A percentile compares a stretch with the other conserved stretches of the same genome.
Evolutionary conservation across 1,140 invertebrate genomes (phyloP).

Genomic region (Ridgeia piscesae): DNA sequence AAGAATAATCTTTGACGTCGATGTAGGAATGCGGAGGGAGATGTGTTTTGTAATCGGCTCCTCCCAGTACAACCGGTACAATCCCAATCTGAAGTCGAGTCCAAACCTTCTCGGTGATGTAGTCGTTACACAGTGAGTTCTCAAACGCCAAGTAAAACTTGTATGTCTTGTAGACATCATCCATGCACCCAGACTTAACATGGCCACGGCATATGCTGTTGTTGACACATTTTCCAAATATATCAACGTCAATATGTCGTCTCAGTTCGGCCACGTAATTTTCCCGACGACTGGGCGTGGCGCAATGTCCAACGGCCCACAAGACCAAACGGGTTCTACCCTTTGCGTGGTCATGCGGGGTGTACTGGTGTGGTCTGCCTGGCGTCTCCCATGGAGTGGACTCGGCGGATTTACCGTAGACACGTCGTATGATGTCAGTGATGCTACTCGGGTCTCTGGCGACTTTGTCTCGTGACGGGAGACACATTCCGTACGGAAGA

Average conservation of each 20-base stretch:
- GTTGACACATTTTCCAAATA: slow-evolving; percentile 13
- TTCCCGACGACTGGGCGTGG: background rate
- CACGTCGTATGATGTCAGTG: background rate
- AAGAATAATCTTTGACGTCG: slow-evolving; percentile 46
- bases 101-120: slow-evolving; percentile 35
- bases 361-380: too few species aligned
- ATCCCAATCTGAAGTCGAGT: slow-evolving; percentile 67
- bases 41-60: slow-evolving; percentile 83
- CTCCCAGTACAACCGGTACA: slow-evolving; percentile 86
- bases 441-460: background rate
- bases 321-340: too few species aligned
- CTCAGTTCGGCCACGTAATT: slow-evolving; percentile 6
- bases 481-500: background rate
- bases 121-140: slow-evolving; percentile 31
- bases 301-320: too few species aligned
- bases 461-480: background rate
- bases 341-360: too few species aligned
- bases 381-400: background rate
- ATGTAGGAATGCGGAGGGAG: slow-evolving; percentile 68
- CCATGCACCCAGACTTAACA: background rate
- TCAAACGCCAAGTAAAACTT: slow-evolving; percentile 39
- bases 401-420: background rate
- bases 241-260: background rate
- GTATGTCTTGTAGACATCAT: background rate
- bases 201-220: background rate